Evolutionary conservation across 1,140 invertebrate genomes (phyloP), one percentile per base, ranked within the genome.

Genomic region (Zeugodacus cucurbitae): DNA sequence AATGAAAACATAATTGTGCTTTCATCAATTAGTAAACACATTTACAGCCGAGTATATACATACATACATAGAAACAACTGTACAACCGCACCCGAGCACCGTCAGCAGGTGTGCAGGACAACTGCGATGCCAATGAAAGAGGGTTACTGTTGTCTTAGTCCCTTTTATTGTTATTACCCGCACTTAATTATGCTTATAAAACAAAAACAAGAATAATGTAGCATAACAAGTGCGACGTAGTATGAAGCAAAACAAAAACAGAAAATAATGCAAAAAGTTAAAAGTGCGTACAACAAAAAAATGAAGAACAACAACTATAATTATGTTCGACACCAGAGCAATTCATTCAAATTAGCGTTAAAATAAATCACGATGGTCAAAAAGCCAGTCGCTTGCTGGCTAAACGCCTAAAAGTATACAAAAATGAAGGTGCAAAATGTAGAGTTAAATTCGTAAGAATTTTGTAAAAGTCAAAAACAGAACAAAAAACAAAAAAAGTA

Each of bases 101-200:
- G 26, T 34, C 14, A 17, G 29, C 26, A 67, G 29, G 26, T 67
- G 64, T 67, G 29, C 32, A 32, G 4, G 32, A 17, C 64, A 34
- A 20, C 4, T 32, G 29, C 34, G 34, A 67, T 11, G 64, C 64
- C 64, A 67, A 37, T 37, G 32, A 41, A 3, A 20, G 67, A 41
- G 67, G 32, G 67, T 34, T 14, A 0, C 34, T 37, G 32, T 74
- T 74, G 14, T 74, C 14, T 41, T 74, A 74, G 67, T 41, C 67
- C 67, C 67, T 74, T 74, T 74, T 74, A 74, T 74, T 74, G 67
- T 74, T 74, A 74, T 74, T 74, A 22, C 67, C 67, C 67, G 22
- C 67, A 74, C 67, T 74, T 37, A 74, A 74, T 74, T 74, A 74
- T 74, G 67, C 34, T 20, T 32, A 74, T 34, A 32, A 67, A 34